These are phyloP conservation scores for Cepaea nemoralis DNA, from an alignment of 1,140 invertebrate genomes.

Conservation along the genomic window DNA sequence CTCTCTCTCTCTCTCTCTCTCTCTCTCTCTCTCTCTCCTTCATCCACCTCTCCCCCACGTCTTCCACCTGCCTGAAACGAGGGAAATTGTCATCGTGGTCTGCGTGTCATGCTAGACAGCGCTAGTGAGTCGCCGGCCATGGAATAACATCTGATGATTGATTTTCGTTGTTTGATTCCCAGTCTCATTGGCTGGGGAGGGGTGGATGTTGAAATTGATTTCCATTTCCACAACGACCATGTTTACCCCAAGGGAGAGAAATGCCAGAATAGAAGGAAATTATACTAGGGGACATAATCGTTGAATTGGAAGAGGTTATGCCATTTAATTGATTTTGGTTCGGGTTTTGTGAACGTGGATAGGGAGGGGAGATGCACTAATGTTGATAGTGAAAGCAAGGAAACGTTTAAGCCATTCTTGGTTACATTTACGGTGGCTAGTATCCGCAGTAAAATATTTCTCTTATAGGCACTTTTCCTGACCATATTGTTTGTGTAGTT, in stretches of 20 bases:
- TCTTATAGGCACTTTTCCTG: too few relatives aligned
- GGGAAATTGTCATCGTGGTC: background rate
- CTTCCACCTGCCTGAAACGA: background rate
- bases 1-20: background rate
- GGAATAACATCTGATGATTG: slow-evolving; percentile 9
- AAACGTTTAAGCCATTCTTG: background rate
- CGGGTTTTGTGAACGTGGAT: slow-evolving; percentile 1
- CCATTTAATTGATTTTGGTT: slow-evolving; percentile 20
- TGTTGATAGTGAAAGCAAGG: slow-evolving; percentile 1
- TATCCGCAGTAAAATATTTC: background rate
- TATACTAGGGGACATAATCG: slow-evolving; percentile 14
- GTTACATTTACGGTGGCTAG: background rate
- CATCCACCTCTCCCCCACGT: too few relatives aligned
- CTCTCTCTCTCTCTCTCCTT: background rate
- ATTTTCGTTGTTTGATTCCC: slow-evolving; percentile 20
- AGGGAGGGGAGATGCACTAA: background rate
- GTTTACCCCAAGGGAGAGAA: slow-evolving; percentile 11
- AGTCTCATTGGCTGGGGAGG: background rate
- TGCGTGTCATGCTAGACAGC: background rate
- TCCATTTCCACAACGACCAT: slow-evolving; percentile 13
- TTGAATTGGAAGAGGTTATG: slow-evolving; percentile 16
- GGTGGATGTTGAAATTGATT: slow-evolving; percentile 17
- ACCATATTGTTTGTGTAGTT: too few relatives aligned
- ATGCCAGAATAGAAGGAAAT: slow-evolving; percentile 13
- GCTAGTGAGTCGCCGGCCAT: background rate